Evolutionary conservation across 1,140 invertebrate genomes (phyloP).

Genomic region (Harpegnathos saltator): DNA sequence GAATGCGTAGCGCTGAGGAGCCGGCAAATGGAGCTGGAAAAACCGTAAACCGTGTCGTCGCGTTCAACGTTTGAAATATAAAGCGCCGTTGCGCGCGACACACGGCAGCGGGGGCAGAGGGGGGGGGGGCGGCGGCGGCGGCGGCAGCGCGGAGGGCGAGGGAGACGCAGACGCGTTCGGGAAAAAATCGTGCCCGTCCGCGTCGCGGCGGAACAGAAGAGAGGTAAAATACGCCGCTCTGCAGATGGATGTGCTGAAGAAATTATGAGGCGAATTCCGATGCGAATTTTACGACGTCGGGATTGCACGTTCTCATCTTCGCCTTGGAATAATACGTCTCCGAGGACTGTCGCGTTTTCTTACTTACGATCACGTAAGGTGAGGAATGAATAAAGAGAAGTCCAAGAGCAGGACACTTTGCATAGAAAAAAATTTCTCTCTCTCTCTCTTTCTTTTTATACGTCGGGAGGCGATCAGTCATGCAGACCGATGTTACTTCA

Average conservation of each 20-base stretch:
- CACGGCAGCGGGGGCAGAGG: not conserved
- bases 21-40: slow-evolving; percentile 66
- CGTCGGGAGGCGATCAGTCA: slow-evolving; percentile 50
- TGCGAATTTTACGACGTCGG: not conserved
- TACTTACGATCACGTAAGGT: not conserved
- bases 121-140: too few relatives aligned
- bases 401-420: not conserved
- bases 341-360: not conserved
- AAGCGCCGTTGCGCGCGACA: slow-evolving; percentile 54
- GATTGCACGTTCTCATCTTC: too few relatives aligned
- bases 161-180: not conserved
- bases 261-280: slow-evolving; percentile 23
- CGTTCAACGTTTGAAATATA: slow-evolving; percentile 56
- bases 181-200: slow-evolving; percentile 16
- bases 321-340: too few relatives aligned
- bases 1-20: slow-evolving; percentile 9
- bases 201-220: not conserved
- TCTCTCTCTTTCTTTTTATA: too few relatives aligned
- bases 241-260: not conserved
- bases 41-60: slow-evolving; percentile 50
- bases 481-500: slow-evolving; percentile 38
- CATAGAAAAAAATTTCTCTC: slow-evolving; percentile 52
- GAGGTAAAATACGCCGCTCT: not conserved
- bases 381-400: not conserved
- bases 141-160: too few relatives aligned